A percentile compares a stretch with the other conserved stretches of the same genome.
phyloP scores from a whole-genome alignment of 2,888 invertebrate genomes.

The Agonopterix heracliana region DNA sequence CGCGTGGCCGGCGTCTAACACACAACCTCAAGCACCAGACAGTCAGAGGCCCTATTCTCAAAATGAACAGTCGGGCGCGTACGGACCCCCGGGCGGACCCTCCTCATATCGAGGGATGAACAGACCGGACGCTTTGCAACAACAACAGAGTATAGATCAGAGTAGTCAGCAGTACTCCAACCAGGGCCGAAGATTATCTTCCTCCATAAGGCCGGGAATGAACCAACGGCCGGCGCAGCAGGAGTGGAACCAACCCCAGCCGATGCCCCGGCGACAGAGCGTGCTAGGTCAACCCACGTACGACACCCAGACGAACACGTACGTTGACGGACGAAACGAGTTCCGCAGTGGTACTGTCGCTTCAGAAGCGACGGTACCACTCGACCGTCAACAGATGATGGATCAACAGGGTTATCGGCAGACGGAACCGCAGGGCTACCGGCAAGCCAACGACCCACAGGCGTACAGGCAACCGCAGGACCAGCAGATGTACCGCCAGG shows the following conservation, averaged over 20 bases:
- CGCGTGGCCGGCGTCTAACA: conserved; percentile 42
- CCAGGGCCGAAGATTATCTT: conserved; percentile 52
- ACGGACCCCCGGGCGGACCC: conserved; percentile 32
- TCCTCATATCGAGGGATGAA: conserved; percentile 36
- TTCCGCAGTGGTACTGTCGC: conserved; percentile 58
- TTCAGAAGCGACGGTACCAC: conserved; percentile 44
- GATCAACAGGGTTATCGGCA: conserved; percentile 45
- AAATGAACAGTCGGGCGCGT: conserved; percentile 45
- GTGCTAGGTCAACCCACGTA: conserved; percentile 55
- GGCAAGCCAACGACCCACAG: conserved; percentile 59
- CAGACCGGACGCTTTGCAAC: conserved; percentile 45
- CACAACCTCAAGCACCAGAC: conserved; percentile 41
- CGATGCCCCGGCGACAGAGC: conserved; percentile 39
- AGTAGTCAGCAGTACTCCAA: conserved; percentile 50
- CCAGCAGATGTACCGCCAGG: conserved; percentile 47
- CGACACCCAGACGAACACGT: conserved; percentile 44
- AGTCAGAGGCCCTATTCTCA: conserved; percentile 45
- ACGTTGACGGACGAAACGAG: conserved; percentile 52
- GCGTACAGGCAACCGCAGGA: conserved; percentile 59
- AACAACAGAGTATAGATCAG: conserved; percentile 54
- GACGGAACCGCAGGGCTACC: conserved; percentile 45
- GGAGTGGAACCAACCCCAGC: conserved; percentile 50
- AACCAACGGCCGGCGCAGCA: conserved; percentile 50
- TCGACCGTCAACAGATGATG: conserved; percentile 37
- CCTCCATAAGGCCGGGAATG: conserved; percentile 41